Evolutionary conservation across 2,888 invertebrate species (phyloP).

Genomic region (Tricholauxania praeusta): DNA sequence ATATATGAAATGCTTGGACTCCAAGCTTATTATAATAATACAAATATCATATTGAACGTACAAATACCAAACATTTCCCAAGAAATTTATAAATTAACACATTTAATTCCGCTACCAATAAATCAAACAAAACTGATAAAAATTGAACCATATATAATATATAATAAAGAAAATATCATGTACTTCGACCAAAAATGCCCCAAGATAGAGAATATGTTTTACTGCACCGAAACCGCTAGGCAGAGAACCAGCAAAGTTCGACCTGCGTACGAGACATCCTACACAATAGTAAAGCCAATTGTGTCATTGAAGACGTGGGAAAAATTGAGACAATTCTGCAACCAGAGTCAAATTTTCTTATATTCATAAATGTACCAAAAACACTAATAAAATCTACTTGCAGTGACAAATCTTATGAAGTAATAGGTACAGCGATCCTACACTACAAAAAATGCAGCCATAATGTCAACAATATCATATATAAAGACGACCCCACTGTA

Average conservation of each 20-base stretch:
- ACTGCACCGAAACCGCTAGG: conserved; percentile 16
- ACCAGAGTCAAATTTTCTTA: background rate
- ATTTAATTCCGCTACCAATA: conserved; percentile 41
- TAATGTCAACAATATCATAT: too few species aligned
- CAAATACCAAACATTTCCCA: conserved; percentile 38
- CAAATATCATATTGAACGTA: conserved; percentile 44
- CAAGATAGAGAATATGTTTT: conserved; percentile 30
- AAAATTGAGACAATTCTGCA: background rate
- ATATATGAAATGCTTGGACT: conserved; percentile 43
- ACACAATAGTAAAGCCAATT: background rate
- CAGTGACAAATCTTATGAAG: too few species aligned
- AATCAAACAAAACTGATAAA: conserved; percentile 39
- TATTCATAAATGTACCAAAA: background rate
- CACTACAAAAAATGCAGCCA: too few species aligned
- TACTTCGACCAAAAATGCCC: conserved; percentile 30
- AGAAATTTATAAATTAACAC: conserved; percentile 33
- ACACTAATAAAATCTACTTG: background rate
- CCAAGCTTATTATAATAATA: conserved; percentile 40
- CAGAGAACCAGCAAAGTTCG: conserved; percentile 12
- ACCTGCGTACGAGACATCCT: background rate
- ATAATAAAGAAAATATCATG: conserved; percentile 33
- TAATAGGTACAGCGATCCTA: too few species aligned
- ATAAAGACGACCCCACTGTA: too few species aligned
- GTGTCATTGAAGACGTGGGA: conserved; percentile 14
- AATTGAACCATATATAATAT: conserved; percentile 27